Evolutionary conservation across 2,888 invertebrate species (phyloP).

Genomic region (Nomada fucata): DNA sequence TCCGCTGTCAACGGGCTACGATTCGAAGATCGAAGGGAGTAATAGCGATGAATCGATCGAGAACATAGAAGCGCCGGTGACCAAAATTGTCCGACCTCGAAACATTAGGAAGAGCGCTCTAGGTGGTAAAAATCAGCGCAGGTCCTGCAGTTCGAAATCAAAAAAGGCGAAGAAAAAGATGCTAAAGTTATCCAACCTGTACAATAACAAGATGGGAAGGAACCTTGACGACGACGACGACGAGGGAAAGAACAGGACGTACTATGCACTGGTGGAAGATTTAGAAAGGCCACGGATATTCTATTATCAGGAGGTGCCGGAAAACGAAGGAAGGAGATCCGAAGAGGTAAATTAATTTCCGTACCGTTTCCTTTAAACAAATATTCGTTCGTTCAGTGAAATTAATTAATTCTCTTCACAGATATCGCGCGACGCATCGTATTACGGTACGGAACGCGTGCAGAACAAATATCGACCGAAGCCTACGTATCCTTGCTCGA

Average conservation of each 20-base stretch:
- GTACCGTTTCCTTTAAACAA: background rate
- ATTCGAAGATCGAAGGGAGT: background rate
- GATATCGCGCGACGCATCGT: background rate
- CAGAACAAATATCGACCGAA: background rate
- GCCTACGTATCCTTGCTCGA: background rate
- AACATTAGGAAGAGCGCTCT: conserved; percentile 17
- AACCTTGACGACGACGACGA: background rate
- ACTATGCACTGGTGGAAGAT: conserved; percentile 63
- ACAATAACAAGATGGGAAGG: background rate
- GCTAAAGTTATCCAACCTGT: background rate
- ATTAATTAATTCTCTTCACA: conserved; percentile 16
- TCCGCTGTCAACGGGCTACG: conserved; percentile 48
- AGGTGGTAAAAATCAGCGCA: background rate
- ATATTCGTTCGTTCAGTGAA: background rate
- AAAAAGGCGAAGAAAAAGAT: background rate
- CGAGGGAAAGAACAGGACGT: conserved; percentile 31
- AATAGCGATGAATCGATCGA: conserved; percentile 8
- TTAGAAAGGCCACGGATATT: conserved; percentile 53
- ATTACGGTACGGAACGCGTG: background rate
- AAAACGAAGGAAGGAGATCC: background rate
- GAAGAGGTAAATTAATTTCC: conserved; percentile 31
- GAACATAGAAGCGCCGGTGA: conserved; percentile 47
- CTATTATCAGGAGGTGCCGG: conserved; percentile 1
- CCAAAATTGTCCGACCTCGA: conserved; percentile 50
- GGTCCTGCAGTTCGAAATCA: background rate